Evolutionary conservation across 1,140 invertebrate species (phyloP), one percentile per base, ranked within the genome.

Genomic region (Amphibalanus amphitrite): DNA sequence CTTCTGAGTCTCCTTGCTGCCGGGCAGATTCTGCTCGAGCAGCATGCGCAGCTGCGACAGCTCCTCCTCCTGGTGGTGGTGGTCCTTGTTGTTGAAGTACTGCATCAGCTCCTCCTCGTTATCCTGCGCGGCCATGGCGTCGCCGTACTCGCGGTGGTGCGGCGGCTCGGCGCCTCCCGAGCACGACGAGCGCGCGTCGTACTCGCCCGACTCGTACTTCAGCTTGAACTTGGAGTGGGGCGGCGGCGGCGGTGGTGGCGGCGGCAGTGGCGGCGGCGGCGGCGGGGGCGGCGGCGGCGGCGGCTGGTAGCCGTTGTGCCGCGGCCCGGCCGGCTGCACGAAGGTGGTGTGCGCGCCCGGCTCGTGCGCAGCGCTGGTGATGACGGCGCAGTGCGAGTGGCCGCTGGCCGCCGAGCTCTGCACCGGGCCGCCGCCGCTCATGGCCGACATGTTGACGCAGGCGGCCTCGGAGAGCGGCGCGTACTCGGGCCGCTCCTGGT

Each of bases 41-140:
- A 90, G 82, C 74, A 87, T 83, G 73, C 89, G 80, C 23, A 91
- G 76, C 71, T 90, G 88, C 0, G 88, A 89, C 68, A 90, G 82
- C 77, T 89, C 87, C 74, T 85, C 85, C 47, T 72, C 67, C 40
- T 76, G 72, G 29, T 73, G 71, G 29, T 73, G 71, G 23, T 40
- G 33, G 70, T 74, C 75, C 65, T 76, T 68, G 65, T 72, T 73
- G 33, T 70, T 68, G 29, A 72, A 72, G 72, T 75, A 71, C 67
- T 73, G 70, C 29, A 70, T 73, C 23, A 74, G 59, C 28, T 59
- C 30, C 28, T 29, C 30, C 69, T 59, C 67, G 20, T 70, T 65
- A n/a, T 59, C 69, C 28, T 70, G 38, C 8, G 15, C 28, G 28
- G 3, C 6, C 13, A 28, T 38, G 13, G 67, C 69, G 3, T 70